A percentile compares a stretch with the other conserved stretches of the same genome.
These are phyloP conservation scores for Rallus crepitans DNA, from an alignment of 2,797 vertebrate genomes.

Conservation along the genomic window DNA sequence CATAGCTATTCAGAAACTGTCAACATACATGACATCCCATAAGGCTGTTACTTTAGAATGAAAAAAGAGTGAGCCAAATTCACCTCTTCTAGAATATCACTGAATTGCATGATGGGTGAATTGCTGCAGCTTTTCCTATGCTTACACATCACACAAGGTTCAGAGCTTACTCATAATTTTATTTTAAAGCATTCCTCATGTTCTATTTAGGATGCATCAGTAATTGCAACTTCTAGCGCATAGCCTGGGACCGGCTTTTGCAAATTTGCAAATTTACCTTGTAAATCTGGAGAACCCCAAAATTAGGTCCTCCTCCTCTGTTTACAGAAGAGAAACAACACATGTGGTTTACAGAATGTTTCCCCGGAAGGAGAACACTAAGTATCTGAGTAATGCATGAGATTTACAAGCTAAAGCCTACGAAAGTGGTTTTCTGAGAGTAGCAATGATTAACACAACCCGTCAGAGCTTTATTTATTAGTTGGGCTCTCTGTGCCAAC, in stretches of 20 bases:
- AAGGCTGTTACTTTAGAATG: not conserved
- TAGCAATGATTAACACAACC: conserved; percentile 53
- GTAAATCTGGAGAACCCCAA: not conserved
- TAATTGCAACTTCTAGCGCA: not conserved
- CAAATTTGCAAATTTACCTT: not conserved
- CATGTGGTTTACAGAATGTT: not conserved
- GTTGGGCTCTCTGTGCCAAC: conserved; percentile 12
- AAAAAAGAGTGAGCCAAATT: not conserved
- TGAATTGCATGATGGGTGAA: not conserved
- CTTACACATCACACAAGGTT: not conserved
- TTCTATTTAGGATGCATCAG: not conserved
- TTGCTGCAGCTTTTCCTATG: not conserved
- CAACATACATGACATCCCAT: not conserved
- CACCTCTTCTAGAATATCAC: not conserved
- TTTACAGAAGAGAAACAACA: not conserved
- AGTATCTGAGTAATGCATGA: conserved; percentile 21
- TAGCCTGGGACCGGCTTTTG: not conserved
- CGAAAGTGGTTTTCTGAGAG: conserved; percentile 32
- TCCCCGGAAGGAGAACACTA: not conserved
- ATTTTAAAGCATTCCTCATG: not conserved
- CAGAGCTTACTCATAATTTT: not conserved
- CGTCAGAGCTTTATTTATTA: conserved; percentile 35
- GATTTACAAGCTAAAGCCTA: conserved; percentile 46
- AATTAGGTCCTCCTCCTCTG: not conserved
- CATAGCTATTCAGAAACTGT: not conserved